Percentiles rank a stretch among this genome's conserved stretches.
Evolutionary conservation across 2,113 vertebrate species (phyloP).

Genomic region (Bambusicola thoracicus): DNA sequence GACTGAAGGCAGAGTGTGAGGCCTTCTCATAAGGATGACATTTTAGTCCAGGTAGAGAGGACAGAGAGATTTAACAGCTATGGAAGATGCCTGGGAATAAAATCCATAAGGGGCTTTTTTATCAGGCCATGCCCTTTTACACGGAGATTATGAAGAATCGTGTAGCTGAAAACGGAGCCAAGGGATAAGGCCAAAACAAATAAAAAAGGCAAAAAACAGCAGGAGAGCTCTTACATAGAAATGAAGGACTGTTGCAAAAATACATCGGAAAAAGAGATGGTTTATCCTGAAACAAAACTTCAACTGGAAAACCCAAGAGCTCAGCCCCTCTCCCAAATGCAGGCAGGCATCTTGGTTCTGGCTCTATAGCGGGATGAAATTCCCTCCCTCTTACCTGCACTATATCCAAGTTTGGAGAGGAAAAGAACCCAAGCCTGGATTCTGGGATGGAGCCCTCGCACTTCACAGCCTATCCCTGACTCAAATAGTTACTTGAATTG

Average conservation of each 20-base stretch:
- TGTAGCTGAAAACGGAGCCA: neutral
- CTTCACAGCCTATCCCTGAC: neutral
- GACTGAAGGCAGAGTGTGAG: neutral
- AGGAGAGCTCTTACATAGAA: neutral
- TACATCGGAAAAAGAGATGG: neutral
- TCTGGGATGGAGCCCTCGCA: neutral
- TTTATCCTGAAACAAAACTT: neutral
- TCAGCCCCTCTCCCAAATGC: neutral
- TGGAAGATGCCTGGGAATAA: neutral
- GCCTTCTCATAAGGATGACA: fast-evolving
- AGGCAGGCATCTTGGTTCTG: neutral
- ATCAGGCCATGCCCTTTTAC: neutral
- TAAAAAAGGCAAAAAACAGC: neutral
- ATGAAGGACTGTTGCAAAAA: neutral
- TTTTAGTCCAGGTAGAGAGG: neutral
- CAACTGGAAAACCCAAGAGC: neutral
- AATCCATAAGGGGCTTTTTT: neutral
- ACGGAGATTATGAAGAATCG: neutral
- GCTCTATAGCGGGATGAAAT: neutral
- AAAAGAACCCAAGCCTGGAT: neutral
- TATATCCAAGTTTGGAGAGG: neutral
- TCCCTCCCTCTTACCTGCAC: neutral
- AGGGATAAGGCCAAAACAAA: neutral
- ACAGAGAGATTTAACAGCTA: neutral
- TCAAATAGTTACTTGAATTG: neutral